Percentiles rank a stretch among this genome's conserved stretches.
Conservation (phyloP, 2,888 invertebrate species). For the Rambutsinella grinnellia region DNA sequence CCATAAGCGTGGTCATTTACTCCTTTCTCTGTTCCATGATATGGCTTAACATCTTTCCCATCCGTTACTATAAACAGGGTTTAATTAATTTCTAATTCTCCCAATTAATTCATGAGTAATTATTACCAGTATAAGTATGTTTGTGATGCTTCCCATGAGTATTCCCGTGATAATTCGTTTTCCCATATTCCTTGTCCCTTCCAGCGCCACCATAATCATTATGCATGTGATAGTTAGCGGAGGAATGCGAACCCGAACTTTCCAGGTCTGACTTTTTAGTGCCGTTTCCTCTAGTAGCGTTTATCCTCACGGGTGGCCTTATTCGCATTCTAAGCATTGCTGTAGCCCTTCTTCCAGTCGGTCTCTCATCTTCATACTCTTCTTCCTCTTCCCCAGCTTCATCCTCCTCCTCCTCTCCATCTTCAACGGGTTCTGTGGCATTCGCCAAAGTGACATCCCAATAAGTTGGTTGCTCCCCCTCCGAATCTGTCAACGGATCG, state of each 20-base stretch:
- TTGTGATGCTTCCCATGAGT: slow-evolving; percentile 60
- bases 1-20: slow-evolving; percentile 58
- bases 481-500: slow-evolving; percentile 51
- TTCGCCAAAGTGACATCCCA: slow-evolving; percentile 60
- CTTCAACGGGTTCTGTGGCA: slow-evolving; percentile 39
- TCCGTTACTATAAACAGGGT: slow-evolving; percentile 62
- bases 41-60: slow-evolving; percentile 61
- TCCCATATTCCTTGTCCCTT: slow-evolving; percentile 50
- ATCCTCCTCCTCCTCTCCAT: slow-evolving; percentile 31
- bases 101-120: no score
- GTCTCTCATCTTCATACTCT: slow-evolving; percentile 16
- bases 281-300: neutral
- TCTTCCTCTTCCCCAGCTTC: slow-evolving; percentile 31
- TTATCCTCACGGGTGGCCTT: no score
- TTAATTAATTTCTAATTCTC: no score
- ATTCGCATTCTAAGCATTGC: neutral
- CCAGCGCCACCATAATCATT: slow-evolving; percentile 46
- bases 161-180: slow-evolving; percentile 57
- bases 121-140: slow-evolving; percentile 59
- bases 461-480: slow-evolving; percentile 45
- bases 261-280: slow-evolving; percentile 38
- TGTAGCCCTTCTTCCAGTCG: neutral
- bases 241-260: slow-evolving; percentile 53
- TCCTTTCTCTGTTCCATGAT: slow-evolving; percentile 62
- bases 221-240: slow-evolving; percentile 47